Base-by-base conservation (phyloP, 2,888 invertebrate genomes). In the Lepetodrilus schrolli region DNA sequence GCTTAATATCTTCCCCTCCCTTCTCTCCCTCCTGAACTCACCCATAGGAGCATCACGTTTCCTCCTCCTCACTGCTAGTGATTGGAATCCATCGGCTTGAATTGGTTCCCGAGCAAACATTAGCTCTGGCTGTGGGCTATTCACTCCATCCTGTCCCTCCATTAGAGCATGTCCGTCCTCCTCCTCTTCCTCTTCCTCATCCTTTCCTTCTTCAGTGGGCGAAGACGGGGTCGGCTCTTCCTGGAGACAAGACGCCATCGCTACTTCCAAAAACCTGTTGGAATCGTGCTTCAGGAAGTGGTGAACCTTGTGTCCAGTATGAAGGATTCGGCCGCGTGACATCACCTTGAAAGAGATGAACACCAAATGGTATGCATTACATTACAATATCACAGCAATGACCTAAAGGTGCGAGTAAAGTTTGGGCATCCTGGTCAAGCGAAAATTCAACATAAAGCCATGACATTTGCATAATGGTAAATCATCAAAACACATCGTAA, bases 241-340 rank as follows among this genome's bases (percentile, higher is more conserved):
- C 17, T 72, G 58, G 26, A 76, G 74, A 49, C 76, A 76, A 13
- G 34, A 17, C 8, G 66, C 50, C 34, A 48, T 51, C 3, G 70
- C 70, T 5, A 66, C 66, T 23, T 70, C 37, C 21, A 70, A 48
- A 7, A 65, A 50, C 26, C 66, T 48, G 8, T 26, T 66, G 23
- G 68, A 37, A 69, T 76, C 69, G 17, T 48, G 71, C 47, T 69
- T 38, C 17, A 58, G 30, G 50, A 77, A 77, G 38, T 73, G 66
- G 3, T 77, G 77, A 13, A 49, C 51, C 48, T 73, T 73, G 13
- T 78, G 78, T 8, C 81, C 78, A 1, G 77, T 74, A 10, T 73
- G 51, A 7, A 82, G 66, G 17, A 83, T 78, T 26, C 77, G 74
- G 4, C 81, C 80, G 26, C 77, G 38, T 1, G 83, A 75, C 78